Evolutionary conservation across 2,113 vertebrate species (phyloP).

Genomic region (Oreamnos americanus): DNA sequence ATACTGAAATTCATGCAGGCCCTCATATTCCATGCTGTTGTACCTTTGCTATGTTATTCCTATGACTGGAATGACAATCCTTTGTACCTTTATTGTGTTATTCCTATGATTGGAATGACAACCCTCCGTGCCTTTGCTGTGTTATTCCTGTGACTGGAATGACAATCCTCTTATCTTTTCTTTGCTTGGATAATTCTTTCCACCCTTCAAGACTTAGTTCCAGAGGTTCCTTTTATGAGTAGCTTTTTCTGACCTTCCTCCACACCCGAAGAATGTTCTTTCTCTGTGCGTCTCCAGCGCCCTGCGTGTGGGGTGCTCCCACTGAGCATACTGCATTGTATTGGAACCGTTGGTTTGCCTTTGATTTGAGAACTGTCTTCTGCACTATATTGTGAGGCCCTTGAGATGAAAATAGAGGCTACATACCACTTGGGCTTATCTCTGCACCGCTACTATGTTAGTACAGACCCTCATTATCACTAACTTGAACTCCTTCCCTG

Average conservation of each 20-base stretch:
- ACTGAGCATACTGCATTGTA: neutral
- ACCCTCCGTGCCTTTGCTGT: neutral
- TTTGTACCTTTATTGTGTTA: neutral
- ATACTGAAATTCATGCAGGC: neutral
- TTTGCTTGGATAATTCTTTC: neutral
- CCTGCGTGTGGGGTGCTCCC: neutral
- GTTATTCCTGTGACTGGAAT: neutral
- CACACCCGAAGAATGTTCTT: neutral
- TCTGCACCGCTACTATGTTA: neutral
- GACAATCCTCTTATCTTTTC: neutral
- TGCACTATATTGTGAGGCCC: neutral
- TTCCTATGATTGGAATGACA: neutral
- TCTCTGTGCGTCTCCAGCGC: neutral
- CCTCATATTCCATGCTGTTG: neutral
- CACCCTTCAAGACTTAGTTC: neutral
- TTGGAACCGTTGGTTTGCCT: neutral
- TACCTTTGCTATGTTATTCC: neutral
- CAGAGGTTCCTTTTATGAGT: neutral
- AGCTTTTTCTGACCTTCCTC: neutral
- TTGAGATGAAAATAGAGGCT: neutral
- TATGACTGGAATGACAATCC: neutral
- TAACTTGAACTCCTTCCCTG: neutral
- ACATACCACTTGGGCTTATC: neutral
- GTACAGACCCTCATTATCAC: neutral
- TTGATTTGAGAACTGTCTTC: neutral